Evolutionary conservation across 2,113 vertebrate species (phyloP).

Genomic region (Empidonax traillii): DNA sequence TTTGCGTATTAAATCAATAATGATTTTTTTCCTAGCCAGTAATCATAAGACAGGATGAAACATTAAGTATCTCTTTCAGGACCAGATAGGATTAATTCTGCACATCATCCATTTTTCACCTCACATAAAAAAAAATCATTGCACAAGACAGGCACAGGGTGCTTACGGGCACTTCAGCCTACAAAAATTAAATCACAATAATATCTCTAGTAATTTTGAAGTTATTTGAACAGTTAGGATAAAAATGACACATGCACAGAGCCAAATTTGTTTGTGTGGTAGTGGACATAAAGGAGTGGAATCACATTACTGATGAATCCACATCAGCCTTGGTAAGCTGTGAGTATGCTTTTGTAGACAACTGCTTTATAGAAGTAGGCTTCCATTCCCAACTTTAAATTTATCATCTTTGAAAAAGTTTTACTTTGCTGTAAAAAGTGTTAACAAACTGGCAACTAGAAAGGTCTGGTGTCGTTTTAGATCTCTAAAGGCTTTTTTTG

Average conservation of each 20-base stretch:
- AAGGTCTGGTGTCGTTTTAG: background rate
- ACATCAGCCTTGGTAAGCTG: background rate
- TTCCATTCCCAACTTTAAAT: background rate
- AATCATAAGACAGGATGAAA: conserved; percentile 51
- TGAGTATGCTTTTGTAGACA: background rate
- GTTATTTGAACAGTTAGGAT: background rate
- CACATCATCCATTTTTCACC: conserved; percentile 14
- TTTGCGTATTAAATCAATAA: conserved; percentile 63
- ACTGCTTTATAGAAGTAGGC: background rate
- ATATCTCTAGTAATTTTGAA: background rate
- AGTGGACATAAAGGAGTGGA: background rate
- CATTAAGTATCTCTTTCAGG: conserved; percentile 38
- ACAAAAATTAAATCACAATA: background rate
- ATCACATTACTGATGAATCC: background rate
- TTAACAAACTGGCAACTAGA: background rate
- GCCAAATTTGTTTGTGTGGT: background rate
- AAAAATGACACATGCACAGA: background rate
- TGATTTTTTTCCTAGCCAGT: conserved; percentile 15
- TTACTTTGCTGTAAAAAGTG: background rate
- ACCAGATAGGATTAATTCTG: conserved; percentile 11
- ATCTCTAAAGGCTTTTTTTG: background rate
- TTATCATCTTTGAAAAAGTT: background rate
- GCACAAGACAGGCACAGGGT: background rate
- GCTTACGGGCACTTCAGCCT: background rate
- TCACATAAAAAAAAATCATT: background rate